phyloP scores from a whole-genome alignment of 2,888 invertebrate genomes.

The Nineta flava region DNA sequence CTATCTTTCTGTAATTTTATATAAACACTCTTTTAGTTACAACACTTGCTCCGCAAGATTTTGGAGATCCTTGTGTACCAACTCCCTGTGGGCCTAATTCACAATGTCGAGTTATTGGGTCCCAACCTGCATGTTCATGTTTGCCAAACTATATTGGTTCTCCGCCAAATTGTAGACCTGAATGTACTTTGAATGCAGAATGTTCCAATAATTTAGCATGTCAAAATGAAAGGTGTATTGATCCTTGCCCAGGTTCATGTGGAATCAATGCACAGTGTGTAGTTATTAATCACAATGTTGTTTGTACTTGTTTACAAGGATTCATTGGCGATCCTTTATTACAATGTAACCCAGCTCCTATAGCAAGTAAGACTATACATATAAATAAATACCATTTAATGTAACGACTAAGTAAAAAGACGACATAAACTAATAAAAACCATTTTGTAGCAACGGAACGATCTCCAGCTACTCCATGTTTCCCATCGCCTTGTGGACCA shows the following conservation, averaged over 20 bases:
- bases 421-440: too few species aligned
- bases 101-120: conserved; percentile 62
- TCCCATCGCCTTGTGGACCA: conserved; percentile 71
- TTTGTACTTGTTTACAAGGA: conserved; percentile 69
- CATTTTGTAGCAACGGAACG: conserved; percentile 38
- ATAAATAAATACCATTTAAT: conserved; percentile 1
- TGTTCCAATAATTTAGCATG: conserved; percentile 72
- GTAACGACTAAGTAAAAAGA: not conserved
- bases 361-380: conserved; percentile 22
- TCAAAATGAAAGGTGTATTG: conserved; percentile 61
- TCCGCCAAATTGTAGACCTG: conserved; percentile 74
- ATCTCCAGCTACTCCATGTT: conserved; percentile 57
- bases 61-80: conserved; percentile 55
- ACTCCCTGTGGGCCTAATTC: conserved; percentile 76
- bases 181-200: conserved; percentile 65
- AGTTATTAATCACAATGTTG: conserved; percentile 67
- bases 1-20: not conserved
- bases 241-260: conserved; percentile 69
- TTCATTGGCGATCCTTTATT: conserved; percentile 51
- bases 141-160: conserved; percentile 64
- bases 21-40: conserved; percentile 5
- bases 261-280: conserved; percentile 67
- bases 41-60: conserved; percentile 23
- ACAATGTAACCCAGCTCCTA: conserved; percentile 15
- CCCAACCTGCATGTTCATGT: conserved; percentile 76